Base-by-base conservation (phyloP, 2,797 vertebrate genomes). In the Borostomias antarcticus region DNA sequence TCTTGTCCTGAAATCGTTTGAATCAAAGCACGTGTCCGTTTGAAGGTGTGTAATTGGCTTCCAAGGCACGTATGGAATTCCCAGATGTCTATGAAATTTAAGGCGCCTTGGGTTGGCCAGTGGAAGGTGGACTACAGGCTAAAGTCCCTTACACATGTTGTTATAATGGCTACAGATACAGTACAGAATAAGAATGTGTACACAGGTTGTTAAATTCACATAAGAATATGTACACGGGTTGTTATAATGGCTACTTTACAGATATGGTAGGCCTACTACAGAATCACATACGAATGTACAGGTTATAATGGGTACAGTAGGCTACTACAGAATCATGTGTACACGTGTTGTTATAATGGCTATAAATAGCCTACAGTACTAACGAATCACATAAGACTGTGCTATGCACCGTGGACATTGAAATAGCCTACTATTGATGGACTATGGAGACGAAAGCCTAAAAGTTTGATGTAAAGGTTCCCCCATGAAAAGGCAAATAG, bases 21-120 rank as follows among this genome's bases (percentile, higher is more conserved):
- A 94, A 94, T 93, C 92, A 93, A 94, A 95, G 92, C 91, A 89
- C 89, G 91, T 87, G 88, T 76, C 88, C 92, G 81, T 95, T 95
- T 96, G 95, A 95, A 96, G 96, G 95, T 98, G 96, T 95, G 93
- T 94, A 95, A 96, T 95, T 95, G 94, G 92, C 92, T 92, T 94
- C 91, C 89, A 89, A 95, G 93, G 95, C 94, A 95, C 91, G 94
- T 92, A 91, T 93, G 95, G 95, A 95, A 98, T 98, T 95, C 95
- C 95, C 96, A 98, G 96, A 96, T 97, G 96, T 94, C 95, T 92
- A 92, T 96, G 95, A 96, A 97, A 93, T 90, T 89, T 85, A 94
- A 92, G 91, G 88, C 92, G 93, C 82, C 87, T 92, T 91, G 92
- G 91, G 94, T 89, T 91, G 92, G 93, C 91, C 91, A 90, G 82